Conservation (phyloP, 53 echinoderm and acorn worm species). For the Temnopleurus reevesii region DNA sequence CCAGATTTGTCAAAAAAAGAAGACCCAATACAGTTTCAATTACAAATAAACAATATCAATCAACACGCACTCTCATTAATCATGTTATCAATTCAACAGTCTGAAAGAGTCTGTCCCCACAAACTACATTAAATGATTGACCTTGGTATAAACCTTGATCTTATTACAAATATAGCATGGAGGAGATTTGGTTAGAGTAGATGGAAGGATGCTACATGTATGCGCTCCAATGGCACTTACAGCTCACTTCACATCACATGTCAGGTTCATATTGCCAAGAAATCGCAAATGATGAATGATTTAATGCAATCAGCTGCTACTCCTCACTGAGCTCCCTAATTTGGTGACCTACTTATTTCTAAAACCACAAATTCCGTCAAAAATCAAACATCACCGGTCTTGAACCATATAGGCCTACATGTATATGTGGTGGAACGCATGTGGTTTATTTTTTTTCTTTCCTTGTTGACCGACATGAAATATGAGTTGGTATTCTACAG, state of each 20-base stretch:
- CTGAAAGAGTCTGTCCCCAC: constrained; percentile 2
- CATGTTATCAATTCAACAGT: neutral
- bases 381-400: neutral
- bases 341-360: constrained; percentile 1
- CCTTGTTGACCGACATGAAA: too few relatives aligned
- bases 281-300: neutral
- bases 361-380: neutral
- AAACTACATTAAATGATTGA: neutral
- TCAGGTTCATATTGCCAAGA: neutral
- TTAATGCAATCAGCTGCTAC: neutral
- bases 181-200: constrained; percentile 43
- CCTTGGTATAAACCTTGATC: constrained; percentile 47
- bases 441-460: too few relatives aligned
- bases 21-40: too few relatives aligned
- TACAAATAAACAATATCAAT: too few relatives aligned
- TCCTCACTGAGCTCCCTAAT: neutral
- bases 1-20: too few relatives aligned
- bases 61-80: too few relatives aligned
- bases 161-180: constrained; percentile 46
- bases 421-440: too few relatives aligned
- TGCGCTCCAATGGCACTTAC: constrained; percentile 7
- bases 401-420: too few relatives aligned
- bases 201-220: constrained; percentile 51
- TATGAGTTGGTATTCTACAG: too few relatives aligned
- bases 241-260: neutral